Conservation (phyloP, 2,888 invertebrate genomes). For the Dryocosmus kuriphilus region DNA sequence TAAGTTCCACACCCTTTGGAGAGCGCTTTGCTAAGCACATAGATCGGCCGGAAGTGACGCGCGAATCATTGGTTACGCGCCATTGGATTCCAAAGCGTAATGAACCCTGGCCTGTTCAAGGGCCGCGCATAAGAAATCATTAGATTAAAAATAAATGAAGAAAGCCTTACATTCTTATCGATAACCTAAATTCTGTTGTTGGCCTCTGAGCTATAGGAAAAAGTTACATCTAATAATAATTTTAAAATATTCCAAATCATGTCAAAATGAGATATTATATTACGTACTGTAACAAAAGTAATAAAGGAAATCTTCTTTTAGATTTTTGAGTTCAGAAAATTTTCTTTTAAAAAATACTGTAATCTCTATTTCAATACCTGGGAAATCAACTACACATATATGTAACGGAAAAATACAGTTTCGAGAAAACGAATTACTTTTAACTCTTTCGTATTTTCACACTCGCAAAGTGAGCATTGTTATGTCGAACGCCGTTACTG, state of each 20-base stretch:
- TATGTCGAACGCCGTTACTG: constrained; percentile 38
- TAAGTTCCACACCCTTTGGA: constrained; percentile 54
- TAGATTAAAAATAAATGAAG: background rate
- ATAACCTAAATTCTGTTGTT: too few relatives aligned
- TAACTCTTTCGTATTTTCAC: constrained; percentile 25
- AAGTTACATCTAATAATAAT: too few relatives aligned
- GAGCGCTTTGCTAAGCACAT: constrained; percentile 50
- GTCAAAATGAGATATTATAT: background rate
- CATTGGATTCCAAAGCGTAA: constrained; percentile 66
- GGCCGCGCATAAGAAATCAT: background rate
- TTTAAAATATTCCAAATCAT: too few relatives aligned
- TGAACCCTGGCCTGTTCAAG: constrained; percentile 53
- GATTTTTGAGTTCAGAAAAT: too few relatives aligned
- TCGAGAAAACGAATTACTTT: constrained; percentile 35
- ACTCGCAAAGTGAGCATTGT: constrained; percentile 31
- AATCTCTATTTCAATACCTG: background rate
- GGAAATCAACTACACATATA: background rate
- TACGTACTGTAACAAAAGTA: background rate
- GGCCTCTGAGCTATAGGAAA: too few relatives aligned
- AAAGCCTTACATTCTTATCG: background rate
- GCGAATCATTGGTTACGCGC: constrained; percentile 71
- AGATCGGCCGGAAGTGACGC: constrained; percentile 70
- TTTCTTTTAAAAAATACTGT: background rate
- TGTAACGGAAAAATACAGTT: constrained; percentile 21
- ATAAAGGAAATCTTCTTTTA: background rate